Percentiles rank a stretch among this genome's conserved stretches.
phyloP scores from a whole-genome alignment of 1,140 invertebrate genomes.

The Pseudobourletiella spinata region DNA sequence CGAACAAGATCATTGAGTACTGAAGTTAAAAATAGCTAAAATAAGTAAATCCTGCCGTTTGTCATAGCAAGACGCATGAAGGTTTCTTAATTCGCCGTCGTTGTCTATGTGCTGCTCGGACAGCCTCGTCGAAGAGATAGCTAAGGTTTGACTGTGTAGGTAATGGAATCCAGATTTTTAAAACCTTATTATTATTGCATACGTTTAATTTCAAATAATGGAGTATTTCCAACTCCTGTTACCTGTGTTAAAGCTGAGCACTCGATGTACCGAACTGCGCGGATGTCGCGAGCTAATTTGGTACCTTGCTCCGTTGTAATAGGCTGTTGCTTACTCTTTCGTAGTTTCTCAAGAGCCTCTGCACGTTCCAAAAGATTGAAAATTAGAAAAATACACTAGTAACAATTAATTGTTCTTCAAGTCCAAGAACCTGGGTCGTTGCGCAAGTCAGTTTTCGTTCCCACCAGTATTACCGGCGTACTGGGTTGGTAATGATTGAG shows the following conservation, averaged over 20 bases:
- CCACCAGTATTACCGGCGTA: conserved; percentile 78
- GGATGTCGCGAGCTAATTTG: conserved; percentile 13
- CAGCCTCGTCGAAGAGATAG: no score
- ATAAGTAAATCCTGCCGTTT: no score
- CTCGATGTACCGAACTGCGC: conserved; percentile 19
- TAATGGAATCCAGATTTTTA: no score
- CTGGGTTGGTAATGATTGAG: conserved; percentile 52
- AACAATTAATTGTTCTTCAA: background rate
- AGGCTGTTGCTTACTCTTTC: background rate
- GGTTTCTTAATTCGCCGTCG: no score
- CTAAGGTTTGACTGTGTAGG: no score
- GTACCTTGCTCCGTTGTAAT: conserved; percentile 14
- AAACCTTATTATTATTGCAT: no score
- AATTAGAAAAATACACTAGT: background rate
- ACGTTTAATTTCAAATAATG: background rate
- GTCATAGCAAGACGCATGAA: no score
- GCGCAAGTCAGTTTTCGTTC: conserved; percentile 19
- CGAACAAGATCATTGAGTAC: no score
- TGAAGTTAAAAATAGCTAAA: no score
- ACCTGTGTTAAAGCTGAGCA: conserved; percentile 18
- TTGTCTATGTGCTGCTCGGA: no score
- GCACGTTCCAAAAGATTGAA: background rate
- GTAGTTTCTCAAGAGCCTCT: background rate
- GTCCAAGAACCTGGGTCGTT: conserved; percentile 6
- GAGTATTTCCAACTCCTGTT: background rate